Evolutionary conservation across 2,888 invertebrate species (phyloP), one percentile per base, ranked within the genome.

Genomic region (Leptinotarsa tumamoca): DNA sequence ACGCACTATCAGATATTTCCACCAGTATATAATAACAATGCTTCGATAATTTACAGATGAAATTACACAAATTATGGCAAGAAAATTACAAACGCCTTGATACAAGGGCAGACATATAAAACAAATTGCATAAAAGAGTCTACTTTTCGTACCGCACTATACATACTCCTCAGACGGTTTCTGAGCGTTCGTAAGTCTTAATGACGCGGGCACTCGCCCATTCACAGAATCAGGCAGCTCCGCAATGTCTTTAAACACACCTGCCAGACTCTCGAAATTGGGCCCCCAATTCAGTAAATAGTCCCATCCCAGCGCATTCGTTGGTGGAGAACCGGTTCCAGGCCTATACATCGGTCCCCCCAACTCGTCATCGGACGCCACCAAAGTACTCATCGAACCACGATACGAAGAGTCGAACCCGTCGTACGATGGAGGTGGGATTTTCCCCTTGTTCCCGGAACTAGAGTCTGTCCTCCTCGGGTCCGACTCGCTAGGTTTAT

Each of bases 241-340:
- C 67, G 97, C 98, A 84, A 98, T 98, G 89, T 98, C 98, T 90
- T 96, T 97, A 86, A 98, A 98, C 68, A 98, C 98, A 43, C 98
- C 97, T 79, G 97, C 96, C 86, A 98, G 92, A 87, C 95, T 97
- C 88, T 98, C 96, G 88, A 97, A 98, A 89, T 97, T 98, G 23
- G 97, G 96, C 13, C 98, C 97, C 97, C 98, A 98, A 89, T 98
- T 98, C 74, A 98, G 91, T 80, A 98, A 90, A 87, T 97, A 97
- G 86, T 98, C 97, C 96, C 97, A 98, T 72, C 97, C 96, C 67
- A 98, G 90, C 4, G 95, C 94, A 4, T 94, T 94, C 3, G 90
- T 90, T 1, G 94, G 93, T 0, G 95, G 94, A 1, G 95, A 95
- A 69, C 94, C 95, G 85, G 94, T 94, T 1, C 93, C 92, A 78